A percentile compares a stretch with the other conserved stretches of the same genome.
These are phyloP conservation scores for Rhodinocichla rosea DNA, from an alignment of 2,113 vertebrate genomes.

Conservation along the genomic window DNA sequence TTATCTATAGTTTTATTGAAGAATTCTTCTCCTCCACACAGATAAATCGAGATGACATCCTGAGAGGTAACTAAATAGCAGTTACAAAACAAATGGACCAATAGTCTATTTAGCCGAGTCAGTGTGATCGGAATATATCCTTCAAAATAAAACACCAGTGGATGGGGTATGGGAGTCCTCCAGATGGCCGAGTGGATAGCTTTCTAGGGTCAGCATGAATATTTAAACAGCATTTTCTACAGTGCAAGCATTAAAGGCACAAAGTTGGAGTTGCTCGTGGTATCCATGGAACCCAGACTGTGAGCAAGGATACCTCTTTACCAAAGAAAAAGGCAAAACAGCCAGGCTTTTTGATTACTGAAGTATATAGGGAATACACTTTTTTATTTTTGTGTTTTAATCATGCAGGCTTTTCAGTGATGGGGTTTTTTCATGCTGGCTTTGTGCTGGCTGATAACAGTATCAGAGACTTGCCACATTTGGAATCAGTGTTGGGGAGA, in stretches of 20 bases:
- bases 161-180: conserved; percentile 52
- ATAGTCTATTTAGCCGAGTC: conserved; percentile 42
- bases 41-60: conserved; percentile 43
- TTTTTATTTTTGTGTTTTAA: background rate
- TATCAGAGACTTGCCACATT: background rate
- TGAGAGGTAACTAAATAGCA: conserved; percentile 51
- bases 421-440: background rate
- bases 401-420: background rate
- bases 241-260: conserved; percentile 66
- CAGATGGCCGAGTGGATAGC: conserved; percentile 68
- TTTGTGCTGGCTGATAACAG: background rate
- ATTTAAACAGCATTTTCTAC: conserved; percentile 67
- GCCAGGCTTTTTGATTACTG: background rate
- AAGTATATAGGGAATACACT: background rate
- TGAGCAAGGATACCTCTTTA: background rate
- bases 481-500: background rate
- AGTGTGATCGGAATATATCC: conserved; percentile 51
- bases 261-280: conserved; percentile 51
- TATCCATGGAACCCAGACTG: conserved; percentile 57
- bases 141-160: conserved; percentile 56
- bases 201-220: conserved; percentile 69
- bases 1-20: conserved; percentile 11
- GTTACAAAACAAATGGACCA: conserved; percentile 52
- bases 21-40: conserved; percentile 14
- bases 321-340: background rate